Evolutionary conservation across 2,797 vertebrate genomes (phyloP), one percentile per base, ranked within the genome.

Genomic region (Tadarida brasiliensis): DNA sequence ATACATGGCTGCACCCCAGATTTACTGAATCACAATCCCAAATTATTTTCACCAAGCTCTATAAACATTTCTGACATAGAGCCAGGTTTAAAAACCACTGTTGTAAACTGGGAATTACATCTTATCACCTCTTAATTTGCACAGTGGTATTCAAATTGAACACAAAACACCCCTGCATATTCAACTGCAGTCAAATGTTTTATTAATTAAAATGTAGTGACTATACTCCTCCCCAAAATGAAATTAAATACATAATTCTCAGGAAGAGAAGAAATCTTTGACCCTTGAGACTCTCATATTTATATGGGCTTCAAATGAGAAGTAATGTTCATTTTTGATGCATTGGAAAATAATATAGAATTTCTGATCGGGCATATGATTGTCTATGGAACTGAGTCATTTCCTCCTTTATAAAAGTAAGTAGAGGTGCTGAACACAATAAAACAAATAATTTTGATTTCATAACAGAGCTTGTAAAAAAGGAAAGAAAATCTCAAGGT

Each of bases 381-480:
- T 74, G 11, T 56, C 33, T 63, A 57, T 70, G 47, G 74, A 89
- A 73, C 11, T 22, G n/a, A 94, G 96, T 70, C 7, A 65, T 67
- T 93, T 94, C 33, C 33, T 87, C 5, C 11, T 78, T n/a, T n/a
- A n/a, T n/a, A 54, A 93, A 88, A 83, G 5, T 81, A 28, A 70
- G 19, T 56, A 84, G 22, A 83, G 33, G 67, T 65, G n/a, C 15
- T 87, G 49, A 61, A 49, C 67, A 61, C 30, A 95, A 83, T 47
- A 68, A 76, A 94, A 86, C 71, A 94, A 71, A 82, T 33, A 65
- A 74, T 93, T 89, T 91, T 67, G 19, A 89, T 91, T 97, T 93
- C 63, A 68, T 81, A 82, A 92, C 44, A 93, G 33, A 71, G 14
- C n/a, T 88, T 77, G 3, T 20, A 89, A 88, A 56, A 84, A 70